These are phyloP conservation scores for Calidris pygmaea DNA, from an alignment of 2,113 vertebrate species.

Conservation along the genomic window DNA sequence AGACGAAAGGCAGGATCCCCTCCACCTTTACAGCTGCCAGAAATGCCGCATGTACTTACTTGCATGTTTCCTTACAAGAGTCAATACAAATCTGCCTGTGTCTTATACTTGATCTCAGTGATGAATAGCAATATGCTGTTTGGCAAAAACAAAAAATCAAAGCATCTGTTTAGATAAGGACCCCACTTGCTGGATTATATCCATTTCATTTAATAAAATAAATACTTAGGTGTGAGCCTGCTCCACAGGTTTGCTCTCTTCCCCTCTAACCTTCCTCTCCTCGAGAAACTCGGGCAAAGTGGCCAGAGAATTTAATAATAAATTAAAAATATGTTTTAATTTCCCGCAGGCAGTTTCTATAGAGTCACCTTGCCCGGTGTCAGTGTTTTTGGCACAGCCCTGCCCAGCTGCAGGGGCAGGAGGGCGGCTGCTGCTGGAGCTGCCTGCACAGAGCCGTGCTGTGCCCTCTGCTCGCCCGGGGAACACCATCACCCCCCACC, in stretches of 20 bases:
- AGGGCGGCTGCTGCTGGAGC: neutral
- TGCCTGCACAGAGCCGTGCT: neutral
- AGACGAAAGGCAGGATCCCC: neutral
- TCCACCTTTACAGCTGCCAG: neutral
- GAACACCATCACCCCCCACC: too few relatives aligned
- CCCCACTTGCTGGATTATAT: neutral
- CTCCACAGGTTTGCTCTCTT: neutral
- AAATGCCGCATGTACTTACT: constrained; percentile 56
- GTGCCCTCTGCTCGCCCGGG: neutral
- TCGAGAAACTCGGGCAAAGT: neutral
- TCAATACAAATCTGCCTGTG: constrained; percentile 75
- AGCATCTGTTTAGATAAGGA: neutral
- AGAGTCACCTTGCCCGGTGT: fast-evolving
- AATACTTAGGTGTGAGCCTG: neutral
- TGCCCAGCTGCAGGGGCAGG: neutral
- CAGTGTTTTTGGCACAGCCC: neutral
- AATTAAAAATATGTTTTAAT: neutral
- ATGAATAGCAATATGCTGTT: constrained; percentile 76
- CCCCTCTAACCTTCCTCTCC: neutral
- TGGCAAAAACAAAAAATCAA: neutral
- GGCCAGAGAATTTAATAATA: neutral
- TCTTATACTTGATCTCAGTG: constrained; percentile 45
- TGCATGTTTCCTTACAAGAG: constrained; percentile 81
- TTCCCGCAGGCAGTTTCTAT: neutral
- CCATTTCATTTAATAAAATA: neutral